These are phyloP conservation scores for Heliopora coerulea DNA, from an alignment of 92 coral and sea anemone species.

Conservation along the genomic window DNA sequence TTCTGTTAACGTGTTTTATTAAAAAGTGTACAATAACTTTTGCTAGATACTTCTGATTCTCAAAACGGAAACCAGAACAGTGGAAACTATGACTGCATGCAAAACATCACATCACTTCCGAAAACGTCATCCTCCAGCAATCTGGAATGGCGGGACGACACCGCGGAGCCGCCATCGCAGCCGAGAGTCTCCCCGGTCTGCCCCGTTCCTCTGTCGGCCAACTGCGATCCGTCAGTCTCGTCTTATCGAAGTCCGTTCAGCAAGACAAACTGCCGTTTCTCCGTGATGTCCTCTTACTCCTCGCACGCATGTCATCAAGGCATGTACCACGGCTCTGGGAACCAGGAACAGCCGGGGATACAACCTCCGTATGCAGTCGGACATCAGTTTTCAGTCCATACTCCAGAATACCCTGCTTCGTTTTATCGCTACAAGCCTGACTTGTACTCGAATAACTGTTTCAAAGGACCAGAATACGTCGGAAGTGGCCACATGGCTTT, in stretches of 20 bases:
- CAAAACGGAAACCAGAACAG: background rate
- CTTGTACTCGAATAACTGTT: conserved; percentile 11
- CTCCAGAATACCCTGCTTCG: conserved; percentile 8
- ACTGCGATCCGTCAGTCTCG: conserved; percentile 19
- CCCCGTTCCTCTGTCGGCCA: conserved; percentile 30
- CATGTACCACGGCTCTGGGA: conserved; percentile 20
- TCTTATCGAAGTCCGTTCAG: conserved; percentile 31
- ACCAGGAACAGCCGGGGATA: conserved; percentile 35
- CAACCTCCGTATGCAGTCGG: conserved; percentile 40
- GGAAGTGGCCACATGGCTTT: conserved; percentile 6
- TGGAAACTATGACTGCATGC: conserved; percentile 34
- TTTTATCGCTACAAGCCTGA: conserved; percentile 39
- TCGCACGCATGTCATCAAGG: conserved; percentile 32
- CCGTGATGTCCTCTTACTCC: conserved; percentile 36
- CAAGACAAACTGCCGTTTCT: conserved; percentile 42
- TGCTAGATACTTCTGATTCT: background rate
- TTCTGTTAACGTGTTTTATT: too few species aligned
- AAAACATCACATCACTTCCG: background rate
- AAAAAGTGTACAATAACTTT: too few species aligned
- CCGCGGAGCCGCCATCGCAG: background rate
- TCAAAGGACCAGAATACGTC: conserved; percentile 24
- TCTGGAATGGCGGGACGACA: conserved; percentile 34
- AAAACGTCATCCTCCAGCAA: conserved; percentile 28
- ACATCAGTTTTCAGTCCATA: conserved; percentile 17
- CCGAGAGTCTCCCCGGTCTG: conserved; percentile 27